Evolutionary conservation across 23 tunicate species (phyloP), one percentile per base, ranked within the genome.

Genomic region (Ascidia mentula): DNA sequence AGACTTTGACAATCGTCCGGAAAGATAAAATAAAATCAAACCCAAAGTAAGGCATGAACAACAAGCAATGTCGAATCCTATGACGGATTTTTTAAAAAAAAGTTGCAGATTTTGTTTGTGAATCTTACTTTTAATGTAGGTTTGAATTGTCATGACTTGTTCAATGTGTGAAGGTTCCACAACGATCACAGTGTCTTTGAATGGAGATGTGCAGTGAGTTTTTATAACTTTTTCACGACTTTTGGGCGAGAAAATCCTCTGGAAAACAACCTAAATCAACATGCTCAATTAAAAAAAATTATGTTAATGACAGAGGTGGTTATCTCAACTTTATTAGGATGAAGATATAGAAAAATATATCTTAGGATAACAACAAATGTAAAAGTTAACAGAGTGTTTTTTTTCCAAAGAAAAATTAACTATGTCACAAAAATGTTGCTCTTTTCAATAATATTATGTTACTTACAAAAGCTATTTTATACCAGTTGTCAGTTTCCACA

Each of bases 1-100:
- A 9, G 95, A 89, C 33, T 72, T 73, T 1, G 95, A 89, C 28
- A 89, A 73, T 31, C 40, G 26, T 20, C 74, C 46, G 31, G 95
- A 79, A 6, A 24, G 45, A 28, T 22, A 79, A 36, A 89, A 89
- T 38, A 89, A 31, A 13, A 78, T 1, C 46, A 83, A 18, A 30
- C 95, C 95, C 40, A 39, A 32, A n/a, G 74, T 15, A 31, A 89
- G 30, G 79, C 81, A 84, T 13, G 69, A 9, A 32, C 69, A 20
- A 46, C 95, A 79, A 15, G 87, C 17, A 9, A 38, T 18, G 46
- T 82, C 80, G 0, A 82, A 74, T 37, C 73, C 87, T 77, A 40
- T 30, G 30, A 73, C 72, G 42, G 18, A 6, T 65, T 6, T 32
- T 12, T 73, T 17, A 73, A 69, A 69, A 24, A 24, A 32, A 32